A percentile compares a stretch with the other conserved stretches of the same genome.
These are phyloP conservation scores for Carterocephalus palaemon DNA, from an alignment of 2,888 invertebrate genomes.

Conservation along the genomic window DNA sequence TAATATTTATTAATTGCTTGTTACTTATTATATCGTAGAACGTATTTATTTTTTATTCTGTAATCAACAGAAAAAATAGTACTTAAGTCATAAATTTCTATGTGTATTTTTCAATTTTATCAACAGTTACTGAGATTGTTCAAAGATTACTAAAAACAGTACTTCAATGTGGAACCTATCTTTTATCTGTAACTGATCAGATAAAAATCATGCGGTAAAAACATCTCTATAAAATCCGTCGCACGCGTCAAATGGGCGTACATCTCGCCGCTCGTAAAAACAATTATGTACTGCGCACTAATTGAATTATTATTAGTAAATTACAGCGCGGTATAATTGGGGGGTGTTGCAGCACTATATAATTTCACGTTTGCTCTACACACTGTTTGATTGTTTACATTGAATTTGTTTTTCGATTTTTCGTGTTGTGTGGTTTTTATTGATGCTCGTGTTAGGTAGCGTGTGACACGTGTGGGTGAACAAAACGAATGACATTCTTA, in stretches of 20 bases:
- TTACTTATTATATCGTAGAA: no score
- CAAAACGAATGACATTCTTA: no score
- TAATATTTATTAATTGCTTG: no score
- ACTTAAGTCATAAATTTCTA: no score
- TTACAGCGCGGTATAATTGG: constrained; percentile 44
- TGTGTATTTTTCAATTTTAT: no score
- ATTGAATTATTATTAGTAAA: constrained; percentile 49
- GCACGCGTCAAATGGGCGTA: constrained; percentile 28
- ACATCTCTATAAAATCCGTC: constrained; percentile 29
- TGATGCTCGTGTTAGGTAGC: no score
- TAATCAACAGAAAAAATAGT: no score
- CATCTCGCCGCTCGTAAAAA: constrained; percentile 36
- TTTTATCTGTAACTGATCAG: background rate
- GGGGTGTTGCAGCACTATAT: constrained; percentile 41
- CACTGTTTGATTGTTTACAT: constrained; percentile 19
- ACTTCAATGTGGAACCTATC: no score
- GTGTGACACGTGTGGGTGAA: no score
- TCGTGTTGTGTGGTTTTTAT: constrained; percentile 16
- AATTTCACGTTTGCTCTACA: constrained; percentile 35
- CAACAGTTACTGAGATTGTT: no score
- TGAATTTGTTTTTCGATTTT: constrained; percentile 30
- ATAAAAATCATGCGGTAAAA: constrained; percentile 28
- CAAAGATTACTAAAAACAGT: no score
- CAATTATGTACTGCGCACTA: constrained; percentile 39
- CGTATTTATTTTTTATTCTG: no score